Conservation (phyloP, 1,140 invertebrate species). For the Hylaeus anthracinus region DNA sequence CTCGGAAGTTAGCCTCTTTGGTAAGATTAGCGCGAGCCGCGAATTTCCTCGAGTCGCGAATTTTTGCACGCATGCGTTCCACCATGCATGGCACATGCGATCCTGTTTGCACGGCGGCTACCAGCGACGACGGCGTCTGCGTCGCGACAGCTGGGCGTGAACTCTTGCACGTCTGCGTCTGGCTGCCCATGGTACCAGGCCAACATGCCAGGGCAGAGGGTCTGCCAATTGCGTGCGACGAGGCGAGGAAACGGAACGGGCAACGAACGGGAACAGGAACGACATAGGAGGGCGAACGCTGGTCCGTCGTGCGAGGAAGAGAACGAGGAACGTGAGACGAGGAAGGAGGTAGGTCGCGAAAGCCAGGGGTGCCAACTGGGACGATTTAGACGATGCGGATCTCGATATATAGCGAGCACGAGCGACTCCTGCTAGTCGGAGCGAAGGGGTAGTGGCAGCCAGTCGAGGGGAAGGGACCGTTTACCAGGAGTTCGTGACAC, state of each 20-base stretch:
- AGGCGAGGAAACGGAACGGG: background rate
- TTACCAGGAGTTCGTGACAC: slow-evolving; percentile 32
- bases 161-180: slow-evolving; percentile 80
- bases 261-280: slow-evolving; percentile 11
- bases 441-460: slow-evolving; percentile 18
- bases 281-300: background rate
- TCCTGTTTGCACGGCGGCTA: slow-evolving; percentile 68
- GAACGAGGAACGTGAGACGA: slow-evolving; percentile 14
- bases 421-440: background rate
- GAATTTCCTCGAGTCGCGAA: too few relatives aligned
- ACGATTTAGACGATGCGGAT: too few relatives aligned
- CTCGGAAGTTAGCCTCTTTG: too few relatives aligned
- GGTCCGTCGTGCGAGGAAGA: too few relatives aligned
- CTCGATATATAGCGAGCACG: too few relatives aligned
- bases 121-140: slow-evolving; percentile 71
- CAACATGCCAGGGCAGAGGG: slow-evolving; percentile 47
- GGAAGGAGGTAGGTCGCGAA: background rate
- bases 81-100: slow-evolving; percentile 53
- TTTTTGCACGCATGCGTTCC: background rate
- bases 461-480: background rate
- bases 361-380: too few relatives aligned
- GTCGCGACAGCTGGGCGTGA: slow-evolving; percentile 69
- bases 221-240: background rate
- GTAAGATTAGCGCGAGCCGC: too few relatives aligned
- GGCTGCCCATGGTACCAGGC: slow-evolving; percentile 74